Percentiles rank a stretch among this genome's conserved stretches.
phyloP scores from a whole-genome alignment of 2,113 vertebrate species.

The Odontophorus gujanensis region DNA sequence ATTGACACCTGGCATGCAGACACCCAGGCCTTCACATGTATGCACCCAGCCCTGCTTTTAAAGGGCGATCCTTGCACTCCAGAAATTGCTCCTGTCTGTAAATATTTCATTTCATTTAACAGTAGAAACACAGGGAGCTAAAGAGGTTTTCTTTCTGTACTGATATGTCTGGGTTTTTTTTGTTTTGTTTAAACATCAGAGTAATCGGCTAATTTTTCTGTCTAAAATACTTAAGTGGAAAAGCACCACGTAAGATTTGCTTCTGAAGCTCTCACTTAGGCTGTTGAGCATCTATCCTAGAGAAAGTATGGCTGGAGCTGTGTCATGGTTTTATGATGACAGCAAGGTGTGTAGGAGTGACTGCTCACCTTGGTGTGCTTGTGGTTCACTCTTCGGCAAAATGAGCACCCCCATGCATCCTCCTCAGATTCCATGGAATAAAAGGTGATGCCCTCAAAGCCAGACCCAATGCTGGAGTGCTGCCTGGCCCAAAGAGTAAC shows the following conservation, averaged over 20 bases:
- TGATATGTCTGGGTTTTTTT: too few relatives aligned
- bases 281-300: not conserved
- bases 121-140: not conserved
- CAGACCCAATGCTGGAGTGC: not conserved
- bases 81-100: constrained; percentile 11
- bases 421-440: not conserved
- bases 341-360: not conserved
- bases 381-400: not conserved
- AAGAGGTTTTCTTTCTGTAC: not conserved
- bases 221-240: constrained; percentile 25
- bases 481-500: not conserved
- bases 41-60: not conserved
- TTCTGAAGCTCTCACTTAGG: rapidly evolving
- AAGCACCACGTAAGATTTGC: not conserved
- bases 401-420: rapidly evolving
- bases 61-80: not conserved
- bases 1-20: constrained; percentile 55
- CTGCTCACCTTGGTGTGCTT: not conserved
- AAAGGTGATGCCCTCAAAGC: not conserved
- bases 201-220: not conserved
- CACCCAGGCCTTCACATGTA: not conserved
- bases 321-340: too few relatives aligned
- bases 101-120: not conserved
- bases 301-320: rapidly evolving
- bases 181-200: too few relatives aligned